Conservation (phyloP, 2,797 vertebrate genomes). For the Lepidocolaptes lacrymiger region DNA sequence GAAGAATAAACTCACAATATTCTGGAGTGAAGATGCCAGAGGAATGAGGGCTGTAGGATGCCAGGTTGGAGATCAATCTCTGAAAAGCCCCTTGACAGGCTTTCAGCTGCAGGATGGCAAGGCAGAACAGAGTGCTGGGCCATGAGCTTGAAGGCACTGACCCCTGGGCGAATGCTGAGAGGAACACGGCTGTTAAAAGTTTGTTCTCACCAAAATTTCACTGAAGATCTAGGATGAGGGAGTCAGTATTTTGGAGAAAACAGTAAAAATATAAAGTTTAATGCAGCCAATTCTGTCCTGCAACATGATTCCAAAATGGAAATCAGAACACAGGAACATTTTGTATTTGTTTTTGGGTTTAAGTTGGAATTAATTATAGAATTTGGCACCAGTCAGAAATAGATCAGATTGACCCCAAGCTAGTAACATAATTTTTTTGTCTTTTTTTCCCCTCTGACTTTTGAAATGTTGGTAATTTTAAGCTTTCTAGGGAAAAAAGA, state of each 20-base stretch:
- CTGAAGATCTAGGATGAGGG: neutral
- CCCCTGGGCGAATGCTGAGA: neutral
- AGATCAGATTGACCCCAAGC: neutral
- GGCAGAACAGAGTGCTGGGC: neutral
- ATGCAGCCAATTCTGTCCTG: neutral
- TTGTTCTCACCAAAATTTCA: neutral
- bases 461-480: neutral
- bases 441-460: neutral
- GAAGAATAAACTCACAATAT: neutral
- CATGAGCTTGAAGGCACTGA: neutral
- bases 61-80: neutral
- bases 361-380: neutral
- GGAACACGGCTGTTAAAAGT: neutral
- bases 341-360: neutral
- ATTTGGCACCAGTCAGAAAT: neutral
- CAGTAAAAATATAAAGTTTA: neutral
- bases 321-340: neutral
- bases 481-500: neutral
- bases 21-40: neutral
- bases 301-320: neutral
- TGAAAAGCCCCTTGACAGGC: neutral
- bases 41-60: neutral
- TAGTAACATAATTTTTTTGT: neutral
- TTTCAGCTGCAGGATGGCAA: neutral
- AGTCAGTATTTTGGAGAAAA: neutral